phyloP scores from a whole-genome alignment of 1,140 invertebrate genomes.

The Drosophila sechellia region DNA sequence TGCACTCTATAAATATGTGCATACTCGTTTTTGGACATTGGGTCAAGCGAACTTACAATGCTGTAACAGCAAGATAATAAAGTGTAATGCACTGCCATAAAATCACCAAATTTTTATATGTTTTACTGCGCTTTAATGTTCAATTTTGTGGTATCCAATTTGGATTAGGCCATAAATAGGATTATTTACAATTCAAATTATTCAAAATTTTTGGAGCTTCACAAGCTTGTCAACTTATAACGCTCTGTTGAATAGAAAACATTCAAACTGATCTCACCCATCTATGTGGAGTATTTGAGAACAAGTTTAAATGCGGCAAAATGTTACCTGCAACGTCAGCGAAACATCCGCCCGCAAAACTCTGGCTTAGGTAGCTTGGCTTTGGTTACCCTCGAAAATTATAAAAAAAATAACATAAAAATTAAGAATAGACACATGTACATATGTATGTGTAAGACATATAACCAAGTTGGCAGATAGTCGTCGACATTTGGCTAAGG shows the following conservation, averaged over 20 bases:
- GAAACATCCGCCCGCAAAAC: conserved; percentile 15
- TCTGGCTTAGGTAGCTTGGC: conserved; percentile 20
- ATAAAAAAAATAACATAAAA: neutral
- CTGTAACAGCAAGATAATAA: conserved; percentile 35
- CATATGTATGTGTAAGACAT: neutral
- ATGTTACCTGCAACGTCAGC: conserved; percentile 45
- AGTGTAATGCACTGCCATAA: conserved; percentile 44
- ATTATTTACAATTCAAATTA: neutral
- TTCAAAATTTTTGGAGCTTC: neutral
- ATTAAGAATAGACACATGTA: conserved; percentile 9
- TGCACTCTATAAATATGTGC: conserved; percentile 6
- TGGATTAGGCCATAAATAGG: neutral
- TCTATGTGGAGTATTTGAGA: conserved; percentile 24
- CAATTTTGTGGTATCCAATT: neutral
- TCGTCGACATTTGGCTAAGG: conserved; percentile 60
- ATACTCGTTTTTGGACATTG: conserved; percentile 3
- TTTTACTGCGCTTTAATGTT: neutral
- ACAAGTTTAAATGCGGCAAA: conserved; percentile 26
- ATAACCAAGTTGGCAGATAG: conserved; percentile 13
- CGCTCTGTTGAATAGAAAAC: conserved; percentile 21
- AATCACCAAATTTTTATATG: conserved; percentile 9
- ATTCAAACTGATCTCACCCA: conserved; percentile 30
- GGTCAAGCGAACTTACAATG: conserved; percentile 33
- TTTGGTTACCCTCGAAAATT: conserved; percentile 27
- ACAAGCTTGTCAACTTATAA: neutral